A percentile compares a stretch with the other conserved stretches of the same genome.
Conservation (phyloP, 2,113 vertebrate genomes). For the Proteles cristata region DNA sequence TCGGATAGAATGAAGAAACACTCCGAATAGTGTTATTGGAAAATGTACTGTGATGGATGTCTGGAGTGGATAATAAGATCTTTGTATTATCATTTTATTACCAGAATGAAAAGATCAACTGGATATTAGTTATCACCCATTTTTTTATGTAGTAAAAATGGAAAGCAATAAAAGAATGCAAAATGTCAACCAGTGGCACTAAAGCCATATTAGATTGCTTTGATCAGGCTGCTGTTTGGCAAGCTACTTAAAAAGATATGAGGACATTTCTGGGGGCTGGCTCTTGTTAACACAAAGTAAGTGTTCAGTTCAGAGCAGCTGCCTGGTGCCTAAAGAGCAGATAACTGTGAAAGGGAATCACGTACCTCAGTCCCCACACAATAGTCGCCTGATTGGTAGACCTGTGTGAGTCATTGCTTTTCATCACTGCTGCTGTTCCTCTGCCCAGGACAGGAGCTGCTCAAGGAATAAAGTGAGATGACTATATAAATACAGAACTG, state of each 20-base stretch:
- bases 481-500: not conserved
- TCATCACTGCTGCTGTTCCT: not conserved
- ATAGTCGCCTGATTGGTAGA: not conserved
- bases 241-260: slow-evolving; percentile 38
- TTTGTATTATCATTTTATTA: slow-evolving; percentile 66
- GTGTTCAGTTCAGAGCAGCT: not conserved
- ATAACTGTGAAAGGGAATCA: not conserved
- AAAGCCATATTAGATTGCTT: slow-evolving; percentile 64
- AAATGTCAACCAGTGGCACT: slow-evolving; percentile 61
- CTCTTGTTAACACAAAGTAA: not conserved
- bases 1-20: slow-evolving; percentile 36
- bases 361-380: not conserved
- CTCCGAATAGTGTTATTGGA: slow-evolving; percentile 8
- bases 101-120: slow-evolving; percentile 69
- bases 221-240: slow-evolving; percentile 45
- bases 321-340: not conserved
- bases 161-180: slow-evolving; percentile 69
- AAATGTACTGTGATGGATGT: slow-evolving; percentile 71
- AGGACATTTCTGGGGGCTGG: slow-evolving; percentile 25
- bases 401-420: not conserved
- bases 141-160: slow-evolving; percentile 62
- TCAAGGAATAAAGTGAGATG: not conserved
- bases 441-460: not conserved
- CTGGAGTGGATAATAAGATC: slow-evolving; percentile 66
- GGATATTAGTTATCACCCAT: slow-evolving; percentile 62